Percentiles rank a stretch among this genome's conserved stretches.
phyloP scores from a whole-genome alignment of 2,888 invertebrate species.

The Caenorhabditis virilis region DNA sequence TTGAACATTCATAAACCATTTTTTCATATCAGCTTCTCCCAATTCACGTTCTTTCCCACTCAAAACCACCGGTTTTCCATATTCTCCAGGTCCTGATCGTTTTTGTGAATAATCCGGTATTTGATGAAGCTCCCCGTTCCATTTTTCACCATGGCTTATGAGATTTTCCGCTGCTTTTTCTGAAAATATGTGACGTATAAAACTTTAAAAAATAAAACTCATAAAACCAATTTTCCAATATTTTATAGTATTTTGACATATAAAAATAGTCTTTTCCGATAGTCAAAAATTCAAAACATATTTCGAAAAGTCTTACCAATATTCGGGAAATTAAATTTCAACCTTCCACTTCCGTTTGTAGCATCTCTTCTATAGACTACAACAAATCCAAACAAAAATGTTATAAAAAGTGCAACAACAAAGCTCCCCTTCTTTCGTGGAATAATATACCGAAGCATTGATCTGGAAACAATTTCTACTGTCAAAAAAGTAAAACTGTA shows the following conservation, averaged over 20 bases:
- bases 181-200: conserved; percentile 10
- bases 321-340: neutral
- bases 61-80: conserved; percentile 48
- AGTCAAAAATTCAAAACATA: conserved; percentile 1
- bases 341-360: neutral
- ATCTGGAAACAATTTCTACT: conserved; percentile 3
- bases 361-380: conserved; percentile 25
- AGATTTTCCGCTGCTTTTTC: conserved; percentile 32
- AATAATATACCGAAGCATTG: conserved; percentile 40
- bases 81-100: conserved; percentile 53
- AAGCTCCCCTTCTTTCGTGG: conserved; percentile 29
- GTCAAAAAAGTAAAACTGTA: neutral
- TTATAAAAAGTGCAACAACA: conserved; percentile 12
- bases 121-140: conserved; percentile 27
- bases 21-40: conserved; percentile 58
- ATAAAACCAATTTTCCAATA: too few species aligned
- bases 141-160: conserved; percentile 12
- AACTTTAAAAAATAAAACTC: conserved; percentile 5
- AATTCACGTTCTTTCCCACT: conserved; percentile 42
- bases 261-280: too few species aligned
- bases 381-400: conserved; percentile 16
- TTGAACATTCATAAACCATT: conserved; percentile 65
- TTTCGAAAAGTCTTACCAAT: neutral
- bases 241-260: neutral
- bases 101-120: conserved; percentile 31